Evolutionary conservation across 2,797 vertebrate genomes (phyloP), one percentile per base, ranked within the genome.

Genomic region (Iguana delicatissima): DNA sequence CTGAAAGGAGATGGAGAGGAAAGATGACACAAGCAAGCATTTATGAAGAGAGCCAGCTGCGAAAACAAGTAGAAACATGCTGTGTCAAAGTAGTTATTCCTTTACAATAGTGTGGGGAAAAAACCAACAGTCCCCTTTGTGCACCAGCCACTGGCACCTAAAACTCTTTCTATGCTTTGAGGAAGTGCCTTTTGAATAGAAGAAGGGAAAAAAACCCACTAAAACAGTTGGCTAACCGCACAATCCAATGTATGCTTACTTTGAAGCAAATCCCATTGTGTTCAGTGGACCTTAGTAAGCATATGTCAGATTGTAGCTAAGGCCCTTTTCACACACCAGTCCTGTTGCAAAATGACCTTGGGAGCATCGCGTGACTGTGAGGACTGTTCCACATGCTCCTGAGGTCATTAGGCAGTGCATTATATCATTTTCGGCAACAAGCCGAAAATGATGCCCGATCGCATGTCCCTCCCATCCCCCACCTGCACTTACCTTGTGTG

Each of bases 31-130:
- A 92, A 80, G 64, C 52, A 52, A 80, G 80, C 80, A 24, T 13
- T 8, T 80, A 86, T n/a, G 80, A 94, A 95, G 91, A 85, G 72
- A 92, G 18, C 52, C 85, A 94, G 82, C 85, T 89, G 93, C 89
- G 84, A 94, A 79, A 94, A 94, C 1, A 20, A 52, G 82, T 86
- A 76, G 76, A 92, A 89, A 93, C 94, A 90, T 87, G 76, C 93
- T 80, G 84, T 83, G 89, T 84, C 92, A 93, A 93, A 57, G 42
- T 86, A 6, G 73, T 86, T 84, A 74, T 91, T 84, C 50, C n/a
- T 86, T 92, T 93, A 62, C 91, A 94, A 85, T 8, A 32, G 80
- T 12, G 91, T 32, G 76, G 10, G 90, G 89, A 90, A 93, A 50
- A 20, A 82, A 26, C 0, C 0, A 85, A 72, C 76, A 64, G 84